Conservation (phyloP, 2,888 invertebrate species). For the Seladonia tumulorum region DNA sequence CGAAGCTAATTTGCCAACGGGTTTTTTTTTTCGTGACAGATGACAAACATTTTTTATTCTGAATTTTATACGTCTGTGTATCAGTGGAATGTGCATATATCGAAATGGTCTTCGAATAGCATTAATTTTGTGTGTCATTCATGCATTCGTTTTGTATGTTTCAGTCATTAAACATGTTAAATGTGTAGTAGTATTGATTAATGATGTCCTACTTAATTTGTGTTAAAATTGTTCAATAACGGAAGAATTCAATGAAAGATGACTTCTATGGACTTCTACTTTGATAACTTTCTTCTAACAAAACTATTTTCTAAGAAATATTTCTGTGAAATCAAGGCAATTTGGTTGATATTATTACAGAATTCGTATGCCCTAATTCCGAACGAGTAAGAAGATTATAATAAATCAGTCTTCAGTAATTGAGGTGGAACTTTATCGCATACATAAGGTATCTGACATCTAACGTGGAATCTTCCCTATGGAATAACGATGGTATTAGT, state of each 20-base stretch:
- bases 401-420: background rate
- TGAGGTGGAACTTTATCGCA: background rate
- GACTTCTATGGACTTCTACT: background rate
- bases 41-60: background rate
- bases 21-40: background rate
- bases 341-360: background rate
- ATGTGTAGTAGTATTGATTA: no score
- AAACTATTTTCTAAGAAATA: no score
- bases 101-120: no score
- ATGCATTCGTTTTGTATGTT: no score
- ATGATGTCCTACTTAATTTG: background rate
- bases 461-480: background rate
- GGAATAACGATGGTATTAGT: background rate
- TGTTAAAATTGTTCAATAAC: background rate
- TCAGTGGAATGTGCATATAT: no score
- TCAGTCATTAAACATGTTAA: no score
- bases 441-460: conserved; percentile 3
- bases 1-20: no score
- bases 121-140: background rate
- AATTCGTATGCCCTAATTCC: background rate
- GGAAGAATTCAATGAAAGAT: background rate
- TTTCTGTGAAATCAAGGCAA: background rate
- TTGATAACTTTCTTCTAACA: no score
- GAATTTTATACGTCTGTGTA: background rate
- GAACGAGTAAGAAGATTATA: background rate